phyloP scores from a whole-genome alignment of 2,113 vertebrate species.

The Xiphias gladius region DNA sequence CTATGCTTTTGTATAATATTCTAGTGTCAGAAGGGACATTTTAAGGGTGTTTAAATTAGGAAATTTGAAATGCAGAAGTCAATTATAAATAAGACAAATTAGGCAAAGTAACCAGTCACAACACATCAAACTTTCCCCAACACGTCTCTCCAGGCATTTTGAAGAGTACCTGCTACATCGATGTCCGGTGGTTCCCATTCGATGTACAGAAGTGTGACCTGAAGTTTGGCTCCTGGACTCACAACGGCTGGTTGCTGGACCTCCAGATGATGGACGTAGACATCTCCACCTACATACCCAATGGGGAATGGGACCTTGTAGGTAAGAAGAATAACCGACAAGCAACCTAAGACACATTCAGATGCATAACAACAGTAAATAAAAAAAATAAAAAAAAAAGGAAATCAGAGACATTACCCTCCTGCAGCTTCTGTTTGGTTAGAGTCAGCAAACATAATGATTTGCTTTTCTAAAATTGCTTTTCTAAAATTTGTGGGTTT shows the following conservation, averaged over 20 bases:
- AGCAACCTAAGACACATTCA: neutral
- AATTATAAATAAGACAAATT: neutral
- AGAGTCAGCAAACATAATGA: neutral
- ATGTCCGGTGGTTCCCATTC: conserved; percentile 95
- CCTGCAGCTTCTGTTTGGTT: too few species aligned
- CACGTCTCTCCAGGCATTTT: conserved; percentile 80
- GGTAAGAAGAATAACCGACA: conserved; percentile 82
- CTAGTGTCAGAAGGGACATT: neutral
- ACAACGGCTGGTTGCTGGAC: conserved; percentile 92
- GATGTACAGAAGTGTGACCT: conserved; percentile 93
- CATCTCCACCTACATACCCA: conserved; percentile 91
- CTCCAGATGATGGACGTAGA: conserved; percentile 93
- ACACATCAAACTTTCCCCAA: neutral
- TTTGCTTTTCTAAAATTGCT: neutral
- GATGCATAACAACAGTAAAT: neutral
- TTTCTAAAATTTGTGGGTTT: neutral
- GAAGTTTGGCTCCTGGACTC: conserved; percentile 94
- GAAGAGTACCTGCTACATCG: conserved; percentile 92
- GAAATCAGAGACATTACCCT: neutral
- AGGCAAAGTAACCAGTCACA: neutral
- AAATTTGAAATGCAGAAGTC: neutral
- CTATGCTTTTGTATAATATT: neutral
- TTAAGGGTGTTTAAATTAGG: too few species aligned
- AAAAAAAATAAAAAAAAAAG: neutral
- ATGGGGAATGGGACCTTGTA: conserved; percentile 95